Evolutionary conservation across 2,797 vertebrate species (phyloP).

Genomic region (Cottoperca gobio): DNA sequence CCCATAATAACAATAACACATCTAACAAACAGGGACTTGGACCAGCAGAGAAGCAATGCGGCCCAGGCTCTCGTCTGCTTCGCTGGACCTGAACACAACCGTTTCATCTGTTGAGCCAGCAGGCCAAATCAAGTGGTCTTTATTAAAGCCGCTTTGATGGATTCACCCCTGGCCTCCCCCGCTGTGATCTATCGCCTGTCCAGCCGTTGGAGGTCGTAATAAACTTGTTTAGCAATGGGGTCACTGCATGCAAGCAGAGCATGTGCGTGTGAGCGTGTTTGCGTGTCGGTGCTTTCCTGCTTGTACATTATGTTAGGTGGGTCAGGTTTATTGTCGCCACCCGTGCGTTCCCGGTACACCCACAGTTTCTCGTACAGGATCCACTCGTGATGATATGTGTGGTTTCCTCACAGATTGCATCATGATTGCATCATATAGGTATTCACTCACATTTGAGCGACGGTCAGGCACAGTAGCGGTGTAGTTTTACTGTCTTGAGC

Average conservation of each 20-base stretch:
- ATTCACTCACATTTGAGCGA: constrained; percentile 26
- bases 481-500: constrained; percentile 43
- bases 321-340: constrained; percentile 10
- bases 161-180: constrained; percentile 73
- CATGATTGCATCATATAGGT: constrained; percentile 50
- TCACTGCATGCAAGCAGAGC: constrained; percentile 55
- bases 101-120: constrained; percentile 76
- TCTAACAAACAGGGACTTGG: constrained; percentile 58
- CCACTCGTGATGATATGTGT: constrained; percentile 43
- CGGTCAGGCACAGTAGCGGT: constrained; percentile 26
- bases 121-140: constrained; percentile 78
- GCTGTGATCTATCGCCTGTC: constrained; percentile 79
- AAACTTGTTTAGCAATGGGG: constrained; percentile 78
- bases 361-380: constrained; percentile 32
- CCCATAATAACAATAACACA: constrained; percentile 32
- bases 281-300: constrained; percentile 15
- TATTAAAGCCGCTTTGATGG: constrained; percentile 81
- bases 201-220: constrained; percentile 77
- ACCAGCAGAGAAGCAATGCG: constrained; percentile 44
- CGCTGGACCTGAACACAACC: constrained; percentile 75
- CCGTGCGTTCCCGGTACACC: constrained; percentile 11
- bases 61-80: constrained; percentile 57
- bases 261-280: constrained; percentile 22
- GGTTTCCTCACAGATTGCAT: constrained; percentile 24
- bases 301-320: constrained; percentile 8